phyloP scores from a whole-genome alignment of 2,888 invertebrate genomes.

The Bursaphelenchus okinawaensis region DNA sequence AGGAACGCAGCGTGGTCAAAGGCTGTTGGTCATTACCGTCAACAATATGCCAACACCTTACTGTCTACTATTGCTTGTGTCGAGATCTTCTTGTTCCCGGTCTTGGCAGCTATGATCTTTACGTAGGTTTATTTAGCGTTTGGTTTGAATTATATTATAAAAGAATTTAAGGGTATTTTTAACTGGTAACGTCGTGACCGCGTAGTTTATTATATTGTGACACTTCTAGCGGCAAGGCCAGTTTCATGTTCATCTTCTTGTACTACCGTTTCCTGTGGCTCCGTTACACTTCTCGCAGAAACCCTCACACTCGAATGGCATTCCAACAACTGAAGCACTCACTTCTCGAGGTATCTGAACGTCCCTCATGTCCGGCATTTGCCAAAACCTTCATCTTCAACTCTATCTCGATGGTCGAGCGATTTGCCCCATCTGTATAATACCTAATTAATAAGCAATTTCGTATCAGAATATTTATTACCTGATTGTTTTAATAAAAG shows the following conservation, averaged over 20 bases:
- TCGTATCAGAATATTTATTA: background rate
- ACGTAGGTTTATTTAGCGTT: constrained; percentile 69
- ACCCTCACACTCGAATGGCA: constrained; percentile 83
- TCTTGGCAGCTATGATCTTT: constrained; percentile 66
- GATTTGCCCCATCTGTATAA: constrained; percentile 68
- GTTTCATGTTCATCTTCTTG: constrained; percentile 83
- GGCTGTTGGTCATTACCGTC: constrained; percentile 26
- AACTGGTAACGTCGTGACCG: no score
- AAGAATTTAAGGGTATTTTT: no score
- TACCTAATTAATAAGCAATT: constrained; percentile 3
- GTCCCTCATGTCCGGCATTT: constrained; percentile 69
- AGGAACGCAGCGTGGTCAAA: constrained; percentile 18
- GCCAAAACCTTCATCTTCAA: constrained; percentile 65
- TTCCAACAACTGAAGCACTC: constrained; percentile 78
- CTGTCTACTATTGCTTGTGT: constrained; percentile 78
- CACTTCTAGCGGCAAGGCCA: constrained; percentile 77
- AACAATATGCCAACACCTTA: constrained; percentile 37
- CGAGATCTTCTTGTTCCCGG: constrained; percentile 72
- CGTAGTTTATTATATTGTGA: background rate
- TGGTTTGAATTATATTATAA: no score
- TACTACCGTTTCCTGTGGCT: constrained; percentile 92
- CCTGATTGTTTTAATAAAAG: background rate
- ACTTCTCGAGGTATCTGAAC: constrained; percentile 68
- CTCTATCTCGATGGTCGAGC: constrained; percentile 70
- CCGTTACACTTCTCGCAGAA: constrained; percentile 86